Evolutionary conservation across 2,888 invertebrate species (phyloP), one percentile per base, ranked within the genome.

Genomic region (Cecidostiba fungosa): DNA sequence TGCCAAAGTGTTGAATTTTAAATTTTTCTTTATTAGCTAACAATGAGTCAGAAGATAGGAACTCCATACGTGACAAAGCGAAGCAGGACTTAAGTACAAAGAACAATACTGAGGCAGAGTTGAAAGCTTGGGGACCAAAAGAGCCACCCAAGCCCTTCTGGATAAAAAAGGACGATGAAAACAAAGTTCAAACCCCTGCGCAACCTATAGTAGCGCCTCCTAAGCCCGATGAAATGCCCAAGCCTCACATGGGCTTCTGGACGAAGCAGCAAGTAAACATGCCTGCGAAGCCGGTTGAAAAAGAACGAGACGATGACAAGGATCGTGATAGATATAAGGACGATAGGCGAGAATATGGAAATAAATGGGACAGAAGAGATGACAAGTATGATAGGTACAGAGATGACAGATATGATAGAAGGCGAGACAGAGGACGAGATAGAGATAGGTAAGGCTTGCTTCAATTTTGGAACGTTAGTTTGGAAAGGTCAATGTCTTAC

Each of bases 21-120:
- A n/a, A n/a, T 78, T 29, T 6, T 43, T n/a, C 8, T 19, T 0
- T 59, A 73, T 29, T 62, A 85, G 81, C 26, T 16, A 82, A 79
- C 26, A 59, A 73, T 6, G 54, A 79, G 1, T 23, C 50, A 12
- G 62, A 23, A 16, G 79, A 81, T 19, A 88, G 95, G 29, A 94
- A 94, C 86, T 94, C 93, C 29, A 92, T 95, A 16, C 94, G 94
- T 76, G 95, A 95, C 85, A 93, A 94, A 85, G 90, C 95, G 89
- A 94, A 94, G 90, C 12, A 16, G 19, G 29, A 77, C n/a, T 19
- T 23, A 19, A 23, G 0, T 14, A 23, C 32, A 3, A n/a, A 73
- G 2, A 82, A 82, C 10, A 87, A 82, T 14, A 47, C 86, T 6
- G 88, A 89, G 26, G 89, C 88, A 14, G 90, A 89, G n/a, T 86